These are phyloP conservation scores for Drosophila sp. DNA, from an alignment of 1,140 invertebrate genomes.

Conservation along the genomic window DNA sequence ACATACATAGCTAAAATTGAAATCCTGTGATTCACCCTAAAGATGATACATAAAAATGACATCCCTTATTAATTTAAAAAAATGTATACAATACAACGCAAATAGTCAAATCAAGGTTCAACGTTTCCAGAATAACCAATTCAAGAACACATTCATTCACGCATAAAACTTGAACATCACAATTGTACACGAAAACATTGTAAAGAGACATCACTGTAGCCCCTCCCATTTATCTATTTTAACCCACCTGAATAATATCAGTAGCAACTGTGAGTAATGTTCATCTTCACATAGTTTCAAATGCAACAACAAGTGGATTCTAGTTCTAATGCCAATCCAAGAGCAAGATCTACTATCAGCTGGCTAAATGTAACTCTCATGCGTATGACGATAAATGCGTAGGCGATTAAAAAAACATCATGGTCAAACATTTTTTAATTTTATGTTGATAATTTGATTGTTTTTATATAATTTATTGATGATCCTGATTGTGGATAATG, in stretches of 20 bases:
- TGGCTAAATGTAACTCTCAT: constrained; percentile 1
- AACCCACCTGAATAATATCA: constrained; percentile 22
- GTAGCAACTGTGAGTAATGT: not conserved
- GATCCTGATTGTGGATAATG: not conserved
- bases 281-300: not conserved
- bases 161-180: constrained; percentile 4
- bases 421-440: constrained; percentile 50
- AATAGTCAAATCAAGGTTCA: not conserved
- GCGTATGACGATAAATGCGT: constrained; percentile 21
- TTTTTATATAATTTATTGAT: constrained; percentile 45
- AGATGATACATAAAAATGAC: constrained; percentile 49
- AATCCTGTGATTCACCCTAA: constrained; percentile 78
- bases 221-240: constrained; percentile 19
- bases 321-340: not conserved
- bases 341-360: not conserved
- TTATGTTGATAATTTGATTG: constrained; percentile 61
- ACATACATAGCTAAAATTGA: constrained; percentile 77
- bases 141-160: not conserved
- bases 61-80: constrained; percentile 36
- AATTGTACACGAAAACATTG: constrained; percentile 8
- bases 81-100: constrained; percentile 12
- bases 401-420: constrained; percentile 33
- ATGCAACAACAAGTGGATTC: not conserved
- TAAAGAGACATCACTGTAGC: constrained; percentile 47
- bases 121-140: not conserved